A percentile compares a stretch with the other conserved stretches of the same genome.
Evolutionary conservation across 2,888 invertebrate genomes (phyloP).

Genomic region (Xanthorhoe spadicearia): DNA sequence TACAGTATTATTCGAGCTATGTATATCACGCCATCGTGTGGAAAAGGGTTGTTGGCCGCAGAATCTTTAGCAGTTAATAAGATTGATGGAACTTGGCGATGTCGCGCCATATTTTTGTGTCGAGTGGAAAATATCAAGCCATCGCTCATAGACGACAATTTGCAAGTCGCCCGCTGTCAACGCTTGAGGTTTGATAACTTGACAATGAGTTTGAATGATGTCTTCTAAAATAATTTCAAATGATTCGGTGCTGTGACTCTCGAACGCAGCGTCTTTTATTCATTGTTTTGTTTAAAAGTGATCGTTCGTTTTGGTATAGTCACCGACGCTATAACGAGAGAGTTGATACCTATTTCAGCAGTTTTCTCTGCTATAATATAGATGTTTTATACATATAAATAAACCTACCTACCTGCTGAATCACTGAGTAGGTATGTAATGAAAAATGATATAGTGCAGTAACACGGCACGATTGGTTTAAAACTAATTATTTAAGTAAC

Average conservation of each 20-base stretch:
- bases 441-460: no score
- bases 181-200: conserved; percentile 32
- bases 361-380: no score
- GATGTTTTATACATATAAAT: no score
- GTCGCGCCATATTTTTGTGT: conserved; percentile 46
- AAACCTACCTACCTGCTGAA: no score
- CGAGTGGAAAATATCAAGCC: conserved; percentile 44
- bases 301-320: no score
- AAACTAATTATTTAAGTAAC: no score
- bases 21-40: conserved; percentile 15
- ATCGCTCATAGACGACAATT: conserved; percentile 58
- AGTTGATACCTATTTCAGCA: no score
- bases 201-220: conserved; percentile 30
- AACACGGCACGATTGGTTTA: no score
- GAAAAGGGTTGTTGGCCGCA: conserved; percentile 27
- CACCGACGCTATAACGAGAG: no score
- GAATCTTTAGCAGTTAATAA: conserved; percentile 42
- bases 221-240: conserved; percentile 5
- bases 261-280: background rate
- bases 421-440: no score
- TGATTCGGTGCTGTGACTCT: background rate
- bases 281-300: no score
- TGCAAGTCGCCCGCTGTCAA: conserved; percentile 52
- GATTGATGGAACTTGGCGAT: conserved; percentile 50
- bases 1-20: conserved; percentile 9